Percentiles rank a stretch among this genome's conserved stretches.
phyloP scores from a whole-genome alignment of 2,797 vertebrate genomes.

The Coreius guichenoti region DNA sequence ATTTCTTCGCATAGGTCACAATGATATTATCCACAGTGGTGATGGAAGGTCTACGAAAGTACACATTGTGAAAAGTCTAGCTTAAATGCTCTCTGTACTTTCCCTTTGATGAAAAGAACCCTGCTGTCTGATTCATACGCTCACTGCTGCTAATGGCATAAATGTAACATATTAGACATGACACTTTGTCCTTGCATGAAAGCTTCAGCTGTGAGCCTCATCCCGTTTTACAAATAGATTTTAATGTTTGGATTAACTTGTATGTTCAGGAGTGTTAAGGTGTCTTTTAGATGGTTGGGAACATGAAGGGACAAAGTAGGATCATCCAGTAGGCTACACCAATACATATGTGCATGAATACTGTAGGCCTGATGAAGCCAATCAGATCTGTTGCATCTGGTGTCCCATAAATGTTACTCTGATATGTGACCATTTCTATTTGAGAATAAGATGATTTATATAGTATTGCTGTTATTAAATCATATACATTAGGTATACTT shows the following conservation, averaged over 20 bases:
- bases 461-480: not conserved
- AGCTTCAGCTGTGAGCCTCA: constrained; percentile 48
- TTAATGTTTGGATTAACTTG: constrained; percentile 65
- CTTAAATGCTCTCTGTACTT: constrained; percentile 56
- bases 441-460: not conserved
- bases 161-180: constrained; percentile 62
- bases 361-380: not conserved
- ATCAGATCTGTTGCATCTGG: not conserved
- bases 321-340: constrained; percentile 64
- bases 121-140: constrained; percentile 53
- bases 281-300: constrained; percentile 71
- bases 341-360: constrained; percentile 63
- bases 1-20: constrained; percentile 11
- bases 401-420: not conserved
- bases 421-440: not conserved
- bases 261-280: constrained; percentile 55
- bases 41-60: constrained; percentile 50
- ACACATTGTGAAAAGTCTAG: constrained; percentile 55
- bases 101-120: constrained; percentile 54
- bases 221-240: constrained; percentile 48
- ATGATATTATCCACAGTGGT: constrained; percentile 48
- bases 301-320: constrained; percentile 72
- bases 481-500: not conserved
- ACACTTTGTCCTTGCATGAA: constrained; percentile 63
- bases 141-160: constrained; percentile 58